phyloP scores from a whole-genome alignment of 2,797 vertebrate genomes.

The Hirundo rustica region DNA sequence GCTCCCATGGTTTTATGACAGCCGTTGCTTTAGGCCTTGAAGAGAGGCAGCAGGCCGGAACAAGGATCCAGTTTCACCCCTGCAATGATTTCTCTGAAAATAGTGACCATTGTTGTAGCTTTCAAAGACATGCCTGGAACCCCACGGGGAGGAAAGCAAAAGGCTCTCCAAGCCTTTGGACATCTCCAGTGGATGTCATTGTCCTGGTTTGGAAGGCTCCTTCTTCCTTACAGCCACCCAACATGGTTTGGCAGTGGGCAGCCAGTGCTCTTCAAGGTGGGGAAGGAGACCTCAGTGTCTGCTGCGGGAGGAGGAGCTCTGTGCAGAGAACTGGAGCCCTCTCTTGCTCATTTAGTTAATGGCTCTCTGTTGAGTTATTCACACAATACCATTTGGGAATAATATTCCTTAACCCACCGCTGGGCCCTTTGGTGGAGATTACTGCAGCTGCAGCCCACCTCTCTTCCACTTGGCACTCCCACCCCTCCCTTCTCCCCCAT shows the following conservation, averaged over 20 bases:
- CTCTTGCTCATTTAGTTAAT: background rate
- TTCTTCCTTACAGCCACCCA: background rate
- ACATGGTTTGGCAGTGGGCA: background rate
- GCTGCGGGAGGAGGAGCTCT: background rate
- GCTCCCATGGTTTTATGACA: background rate
- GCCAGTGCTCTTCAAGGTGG: fast-evolving
- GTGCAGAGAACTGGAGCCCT: background rate
- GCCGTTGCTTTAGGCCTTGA: background rate
- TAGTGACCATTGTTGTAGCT: background rate
- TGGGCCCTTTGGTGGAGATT: background rate
- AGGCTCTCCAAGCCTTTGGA: background rate
- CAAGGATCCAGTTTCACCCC: background rate
- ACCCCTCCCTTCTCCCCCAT: background rate
- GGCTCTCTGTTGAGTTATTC: background rate
- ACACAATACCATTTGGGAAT: background rate
- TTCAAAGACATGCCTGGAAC: background rate
- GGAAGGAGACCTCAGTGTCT: background rate
- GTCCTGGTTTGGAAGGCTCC: background rate
- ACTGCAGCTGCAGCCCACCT: background rate
- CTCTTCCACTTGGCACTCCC: background rate
- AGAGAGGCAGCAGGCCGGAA: background rate
- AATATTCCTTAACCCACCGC: background rate
- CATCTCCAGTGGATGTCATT: background rate
- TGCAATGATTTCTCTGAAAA: background rate
- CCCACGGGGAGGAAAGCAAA: background rate